Percentiles rank a stretch among this genome's conserved stretches.
These are phyloP conservation scores for Rhineura floridana DNA, from an alignment of 2,113 vertebrate species.

Conservation along the genomic window DNA sequence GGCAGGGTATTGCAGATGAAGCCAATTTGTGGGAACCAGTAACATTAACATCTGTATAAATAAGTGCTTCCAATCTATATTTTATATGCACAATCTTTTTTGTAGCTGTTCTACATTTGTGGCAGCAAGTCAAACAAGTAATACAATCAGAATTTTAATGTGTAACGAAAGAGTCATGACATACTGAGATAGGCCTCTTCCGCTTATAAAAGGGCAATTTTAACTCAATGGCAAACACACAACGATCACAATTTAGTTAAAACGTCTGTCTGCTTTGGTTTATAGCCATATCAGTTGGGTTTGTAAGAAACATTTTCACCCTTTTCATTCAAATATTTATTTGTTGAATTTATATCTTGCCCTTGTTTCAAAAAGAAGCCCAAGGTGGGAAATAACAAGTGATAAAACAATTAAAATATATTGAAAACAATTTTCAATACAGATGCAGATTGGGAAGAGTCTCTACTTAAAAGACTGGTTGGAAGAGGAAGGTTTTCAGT, in stretches of 20 bases:
- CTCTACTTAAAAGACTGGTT: no score
- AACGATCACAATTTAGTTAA: background rate
- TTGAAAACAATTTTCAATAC: no score
- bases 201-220: slow-evolving; percentile 26
- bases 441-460: no score
- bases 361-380: no score
- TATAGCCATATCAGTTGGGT: background rate
- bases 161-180: background rate
- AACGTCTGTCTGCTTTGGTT: background rate
- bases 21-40: background rate
- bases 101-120: background rate
- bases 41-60: slow-evolving; percentile 1
- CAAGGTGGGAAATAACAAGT: no score
- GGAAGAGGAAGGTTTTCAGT: no score
- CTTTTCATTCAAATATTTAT: background rate
- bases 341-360: no score
- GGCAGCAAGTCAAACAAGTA: slow-evolving; percentile 7
- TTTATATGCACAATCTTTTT: background rate
- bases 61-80: background rate
- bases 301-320: background rate
- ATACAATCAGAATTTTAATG: slow-evolving; percentile 6
- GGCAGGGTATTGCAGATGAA: background rate
- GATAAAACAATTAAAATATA: no score
- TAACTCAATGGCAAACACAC: background rate
- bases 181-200: background rate